phyloP scores from a whole-genome alignment of 35 echinoderm and acorn worm species.

The Heliocidaris tuberculata region DNA sequence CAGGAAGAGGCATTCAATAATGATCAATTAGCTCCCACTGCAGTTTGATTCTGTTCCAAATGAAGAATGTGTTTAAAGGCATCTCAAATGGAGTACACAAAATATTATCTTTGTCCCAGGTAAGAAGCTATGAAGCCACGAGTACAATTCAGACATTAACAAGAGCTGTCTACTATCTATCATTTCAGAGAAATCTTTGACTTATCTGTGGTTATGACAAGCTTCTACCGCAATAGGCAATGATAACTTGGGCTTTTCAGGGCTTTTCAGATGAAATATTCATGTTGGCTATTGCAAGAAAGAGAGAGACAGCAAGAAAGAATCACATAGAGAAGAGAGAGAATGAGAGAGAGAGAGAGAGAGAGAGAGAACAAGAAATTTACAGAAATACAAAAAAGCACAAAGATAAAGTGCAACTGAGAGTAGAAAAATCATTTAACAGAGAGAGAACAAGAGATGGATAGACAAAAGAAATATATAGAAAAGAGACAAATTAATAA shows the following conservation, averaged over 20 bases:
- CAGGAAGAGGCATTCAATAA: no score
- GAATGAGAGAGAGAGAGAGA: background rate
- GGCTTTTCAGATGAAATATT: background rate
- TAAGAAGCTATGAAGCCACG: background rate
- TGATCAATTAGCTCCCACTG: no score
- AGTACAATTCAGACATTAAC: background rate
- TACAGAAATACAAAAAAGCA: background rate
- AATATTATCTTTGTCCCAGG: background rate
- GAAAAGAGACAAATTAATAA: background rate
- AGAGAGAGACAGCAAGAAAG: background rate
- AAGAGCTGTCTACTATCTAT: background rate
- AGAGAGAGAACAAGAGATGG: background rate
- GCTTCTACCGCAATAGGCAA: background rate
- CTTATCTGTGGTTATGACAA: background rate
- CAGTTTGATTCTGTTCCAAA: no score
- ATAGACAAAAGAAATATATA: background rate
- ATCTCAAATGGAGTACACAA: background rate
- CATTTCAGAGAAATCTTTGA: background rate
- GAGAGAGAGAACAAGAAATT: background rate
- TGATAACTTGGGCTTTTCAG: background rate
- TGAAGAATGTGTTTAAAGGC: no score
- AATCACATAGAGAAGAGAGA: background rate
- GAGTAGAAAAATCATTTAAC: background rate
- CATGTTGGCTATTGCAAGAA: background rate
- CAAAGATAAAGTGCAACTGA: background rate